phyloP scores from a whole-genome alignment of 2,888 invertebrate genomes.

The Limnephilus rhombicus region DNA sequence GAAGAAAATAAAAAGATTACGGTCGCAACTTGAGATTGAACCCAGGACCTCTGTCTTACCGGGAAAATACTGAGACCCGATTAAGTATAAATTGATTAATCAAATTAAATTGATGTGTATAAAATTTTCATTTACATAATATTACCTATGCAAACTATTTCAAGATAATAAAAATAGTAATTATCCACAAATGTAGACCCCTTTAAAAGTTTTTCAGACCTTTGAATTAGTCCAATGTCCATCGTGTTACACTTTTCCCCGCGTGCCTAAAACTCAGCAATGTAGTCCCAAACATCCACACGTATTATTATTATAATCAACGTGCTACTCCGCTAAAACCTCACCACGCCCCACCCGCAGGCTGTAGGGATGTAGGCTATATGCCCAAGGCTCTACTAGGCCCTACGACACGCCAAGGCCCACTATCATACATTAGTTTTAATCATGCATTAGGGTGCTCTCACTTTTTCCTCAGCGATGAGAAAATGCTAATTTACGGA shows the following conservation, averaged over 20 bases:
- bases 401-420: slow-evolving; percentile 18
- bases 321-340: neutral
- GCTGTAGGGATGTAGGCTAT: neutral
- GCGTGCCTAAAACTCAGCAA: neutral
- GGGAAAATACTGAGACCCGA: too few relatives aligned
- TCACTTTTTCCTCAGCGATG: slow-evolving; percentile 29
- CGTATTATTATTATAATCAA: neutral
- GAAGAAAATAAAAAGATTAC: too few relatives aligned
- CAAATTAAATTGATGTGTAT: too few relatives aligned
- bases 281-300: neutral
- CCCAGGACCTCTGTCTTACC: too few relatives aligned
- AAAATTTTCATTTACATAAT: too few relatives aligned
- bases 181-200: neutral
- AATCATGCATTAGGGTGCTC: slow-evolving; percentile 49
- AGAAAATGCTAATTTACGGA: slow-evolving; percentile 51
- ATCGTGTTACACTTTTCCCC: slow-evolving; percentile 1
- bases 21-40: too few relatives aligned
- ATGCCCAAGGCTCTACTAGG: neutral
- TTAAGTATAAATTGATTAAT: too few relatives aligned
- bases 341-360: neutral
- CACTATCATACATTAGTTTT: slow-evolving; percentile 47
- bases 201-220: neutral
- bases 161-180: too few relatives aligned
- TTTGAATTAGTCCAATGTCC: neutral
- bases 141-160: too few relatives aligned